A percentile compares a stretch with the other conserved stretches of the same genome.
These are phyloP conservation scores for Seira musarum DNA, from an alignment of 2,888 invertebrate species.

Conservation along the genomic window DNA sequence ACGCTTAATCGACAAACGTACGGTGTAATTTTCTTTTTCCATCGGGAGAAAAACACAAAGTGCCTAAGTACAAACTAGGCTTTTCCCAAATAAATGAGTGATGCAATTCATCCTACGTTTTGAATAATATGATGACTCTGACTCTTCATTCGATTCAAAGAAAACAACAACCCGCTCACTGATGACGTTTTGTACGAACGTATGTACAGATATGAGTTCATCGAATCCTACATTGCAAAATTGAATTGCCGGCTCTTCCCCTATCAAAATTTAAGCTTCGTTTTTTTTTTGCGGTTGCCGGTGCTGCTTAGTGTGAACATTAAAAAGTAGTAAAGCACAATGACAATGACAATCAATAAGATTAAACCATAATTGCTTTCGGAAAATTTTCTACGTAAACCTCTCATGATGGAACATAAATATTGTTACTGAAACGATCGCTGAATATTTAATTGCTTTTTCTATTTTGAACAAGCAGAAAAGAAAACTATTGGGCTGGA, in stretches of 20 bases:
- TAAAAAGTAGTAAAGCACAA: not conserved
- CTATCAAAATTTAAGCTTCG: too few relatives aligned
- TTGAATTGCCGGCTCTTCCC: too few relatives aligned
- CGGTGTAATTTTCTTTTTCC: constrained; percentile 13
- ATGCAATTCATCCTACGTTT: not conserved
- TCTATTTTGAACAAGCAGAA: not conserved
- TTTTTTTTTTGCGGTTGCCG: too few relatives aligned
- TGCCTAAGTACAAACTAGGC: not conserved
- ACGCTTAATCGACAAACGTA: not conserved
- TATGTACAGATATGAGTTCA: not conserved
- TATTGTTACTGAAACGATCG: not conserved
- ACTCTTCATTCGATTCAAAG: not conserved
- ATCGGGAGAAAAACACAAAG: not conserved
- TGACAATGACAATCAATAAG: not conserved
- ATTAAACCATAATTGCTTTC: not conserved
- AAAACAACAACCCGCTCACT: not conserved
- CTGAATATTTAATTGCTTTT: not conserved
- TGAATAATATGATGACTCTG: not conserved
- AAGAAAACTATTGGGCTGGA: not conserved
- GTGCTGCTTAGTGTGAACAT: not conserved
- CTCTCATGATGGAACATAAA: not conserved
- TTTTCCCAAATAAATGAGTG: constrained; percentile 8
- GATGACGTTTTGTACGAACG: not conserved
- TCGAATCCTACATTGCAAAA: not conserved
- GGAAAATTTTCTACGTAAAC: not conserved